Base-by-base conservation (phyloP, 1,140 invertebrate species). In the Phymorhynchus buccinoides region DNA sequence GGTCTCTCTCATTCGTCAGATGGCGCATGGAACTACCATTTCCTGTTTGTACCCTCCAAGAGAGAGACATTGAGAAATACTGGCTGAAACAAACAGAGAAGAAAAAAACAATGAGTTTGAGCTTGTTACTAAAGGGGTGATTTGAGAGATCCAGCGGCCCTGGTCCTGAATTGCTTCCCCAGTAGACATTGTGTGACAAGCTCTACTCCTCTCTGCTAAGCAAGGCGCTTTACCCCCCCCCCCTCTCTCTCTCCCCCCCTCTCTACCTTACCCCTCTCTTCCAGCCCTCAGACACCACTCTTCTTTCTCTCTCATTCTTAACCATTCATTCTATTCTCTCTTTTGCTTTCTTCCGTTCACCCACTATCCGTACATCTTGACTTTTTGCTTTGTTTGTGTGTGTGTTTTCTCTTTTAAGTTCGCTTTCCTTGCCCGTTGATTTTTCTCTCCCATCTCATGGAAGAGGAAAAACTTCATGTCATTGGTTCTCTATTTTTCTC, bases 131-230 rank as follows among this genome's bases (percentile, higher is more conserved):
- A 27, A 27, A n/a, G n/a, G 2, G 56, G 56, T 62, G 56, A 62
- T 62, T 62, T 16, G 56, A 27, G 56, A 62, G 56, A 62, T 27
- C 12, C 14, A 62, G 22, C 56, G n/a, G 56, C 0, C 56, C 56
- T 62, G 56, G 22, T 16, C 56, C n/a, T 62, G 56, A 62, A 62
- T 62, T 62, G 22, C 14, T 62, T 62, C 22, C n/a, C 56, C 56
- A 62, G 56, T 27, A 62, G 56, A 62, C 56, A 62, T 62, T 14
- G 56, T 62, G 56, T 62, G 56, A 62, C 56, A 62, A 62, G 56
- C 56, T 22, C 56, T 62, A 14, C 56, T 62, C 56, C 56, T 62
- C 56, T 62, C 56, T 22, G n/a, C 56, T 27, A 62, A 27, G n/a
- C 12, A 0, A 22, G 56, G 56, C n/a, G 18, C 22, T 62, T 27